These are phyloP conservation scores for Phaenicophaeus curvirostris DNA, from an alignment of 2,797 vertebrate species.

Conservation along the genomic window DNA sequence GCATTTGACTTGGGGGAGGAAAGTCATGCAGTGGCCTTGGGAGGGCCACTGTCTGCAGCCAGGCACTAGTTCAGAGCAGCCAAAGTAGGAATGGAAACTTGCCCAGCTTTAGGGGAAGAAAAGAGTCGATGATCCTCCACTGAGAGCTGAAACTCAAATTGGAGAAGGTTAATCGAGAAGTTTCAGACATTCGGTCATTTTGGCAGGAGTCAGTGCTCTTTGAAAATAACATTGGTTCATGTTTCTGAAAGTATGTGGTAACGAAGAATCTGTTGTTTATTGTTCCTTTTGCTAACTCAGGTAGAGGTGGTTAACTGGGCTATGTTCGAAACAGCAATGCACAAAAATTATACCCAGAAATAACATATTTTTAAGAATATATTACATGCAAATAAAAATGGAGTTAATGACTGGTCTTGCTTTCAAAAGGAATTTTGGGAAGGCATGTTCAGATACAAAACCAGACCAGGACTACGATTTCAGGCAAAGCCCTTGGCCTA, in stretches of 20 bases:
- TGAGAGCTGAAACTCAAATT: background rate
- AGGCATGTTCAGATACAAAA: background rate
- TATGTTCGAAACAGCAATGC: background rate
- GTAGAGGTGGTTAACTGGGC: background rate
- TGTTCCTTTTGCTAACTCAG: background rate
- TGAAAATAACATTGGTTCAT: background rate
- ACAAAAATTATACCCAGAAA: background rate
- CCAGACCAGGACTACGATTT: background rate
- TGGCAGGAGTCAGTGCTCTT: background rate
- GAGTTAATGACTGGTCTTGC: background rate
- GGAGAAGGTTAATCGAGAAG: background rate
- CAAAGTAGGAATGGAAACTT: background rate
- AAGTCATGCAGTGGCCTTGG: fast-evolving
- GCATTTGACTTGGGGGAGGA: fast-evolving
- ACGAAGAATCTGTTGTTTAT: background rate
- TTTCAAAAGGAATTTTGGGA: background rate
- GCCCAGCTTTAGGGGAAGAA: background rate
- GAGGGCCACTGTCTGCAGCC: background rate
- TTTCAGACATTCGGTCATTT: background rate
- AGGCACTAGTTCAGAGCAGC: background rate
- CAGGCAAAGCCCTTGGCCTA: background rate
- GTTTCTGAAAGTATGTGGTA: background rate
- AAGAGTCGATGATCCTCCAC: background rate
- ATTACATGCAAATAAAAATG: background rate
- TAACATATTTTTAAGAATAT: fast-evolving